Percentiles rank a stretch among this genome's conserved stretches.
Conservation (phyloP, 2,797 vertebrate genomes). For the Urosaurus nigricauda region DNA sequence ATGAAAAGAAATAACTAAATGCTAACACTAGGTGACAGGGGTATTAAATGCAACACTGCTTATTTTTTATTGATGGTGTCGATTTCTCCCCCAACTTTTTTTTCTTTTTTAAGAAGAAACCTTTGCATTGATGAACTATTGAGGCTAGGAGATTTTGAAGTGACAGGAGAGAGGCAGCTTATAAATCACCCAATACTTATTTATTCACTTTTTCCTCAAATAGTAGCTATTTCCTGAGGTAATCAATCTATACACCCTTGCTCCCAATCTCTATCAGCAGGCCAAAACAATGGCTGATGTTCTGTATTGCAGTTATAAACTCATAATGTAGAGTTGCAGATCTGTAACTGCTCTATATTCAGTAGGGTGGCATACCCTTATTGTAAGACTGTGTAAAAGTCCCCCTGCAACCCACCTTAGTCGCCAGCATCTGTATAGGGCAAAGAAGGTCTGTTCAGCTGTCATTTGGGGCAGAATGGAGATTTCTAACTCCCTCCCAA, state of each 20-base stretch:
- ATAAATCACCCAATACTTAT: conserved; percentile 72
- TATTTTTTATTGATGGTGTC: conserved; percentile 36
- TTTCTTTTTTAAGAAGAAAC: conserved; percentile 52
- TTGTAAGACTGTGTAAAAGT: no score
- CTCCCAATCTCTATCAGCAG: no score
- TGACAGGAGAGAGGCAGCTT: conserved; percentile 62
- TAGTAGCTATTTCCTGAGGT: conserved; percentile 70
- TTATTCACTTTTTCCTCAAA: conserved; percentile 69
- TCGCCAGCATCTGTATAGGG: no score
- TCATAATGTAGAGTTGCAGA: no score
- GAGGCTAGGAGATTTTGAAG: conserved; percentile 64
- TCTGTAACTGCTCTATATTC: no score
- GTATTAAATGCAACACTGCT: conserved; percentile 45
- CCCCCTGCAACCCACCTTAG: no score
- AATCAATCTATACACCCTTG: conserved; percentile 50
- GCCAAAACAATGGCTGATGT: no score
- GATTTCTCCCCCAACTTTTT: conserved; percentile 30
- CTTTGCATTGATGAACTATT: conserved; percentile 67
- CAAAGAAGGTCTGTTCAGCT: no score
- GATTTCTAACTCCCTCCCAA: no score
- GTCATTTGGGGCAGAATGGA: no score
- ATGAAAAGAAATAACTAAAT: not conserved
- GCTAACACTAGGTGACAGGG: conserved; percentile 12
- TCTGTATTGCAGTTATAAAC: no score
- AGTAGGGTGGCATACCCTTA: no score